Percentiles rank a stretch among this genome's conserved stretches.
Conservation (phyloP, 1,140 invertebrate species). For the Sminthurides bifidus region DNA sequence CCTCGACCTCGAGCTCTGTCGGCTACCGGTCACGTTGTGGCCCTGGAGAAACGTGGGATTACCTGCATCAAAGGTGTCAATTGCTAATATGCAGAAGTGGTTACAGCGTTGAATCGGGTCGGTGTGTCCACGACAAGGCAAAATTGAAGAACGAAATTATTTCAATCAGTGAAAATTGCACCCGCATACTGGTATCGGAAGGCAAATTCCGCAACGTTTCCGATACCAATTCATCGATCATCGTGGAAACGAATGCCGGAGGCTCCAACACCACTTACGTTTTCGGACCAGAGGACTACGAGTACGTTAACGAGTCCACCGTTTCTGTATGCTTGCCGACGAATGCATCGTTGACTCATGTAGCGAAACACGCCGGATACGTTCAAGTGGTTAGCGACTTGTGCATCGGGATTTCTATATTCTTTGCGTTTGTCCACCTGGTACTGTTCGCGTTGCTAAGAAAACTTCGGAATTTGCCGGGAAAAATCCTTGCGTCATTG, state of each 20-base stretch:
- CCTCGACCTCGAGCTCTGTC: too few relatives aligned
- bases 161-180: neutral
- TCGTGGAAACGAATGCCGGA: slow-evolving; percentile 21
- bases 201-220: slow-evolving; percentile 5
- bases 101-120: too few relatives aligned
- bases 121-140: too few relatives aligned
- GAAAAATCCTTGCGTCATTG: slow-evolving; percentile 42
- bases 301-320: slow-evolving; percentile 21
- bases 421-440: slow-evolving; percentile 38
- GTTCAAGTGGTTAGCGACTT: slow-evolving; percentile 35
- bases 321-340: slow-evolving; percentile 31
- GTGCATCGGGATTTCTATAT: slow-evolving; percentile 36
- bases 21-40: slow-evolving; percentile 21
- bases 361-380: slow-evolving; percentile 26
- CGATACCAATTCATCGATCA: slow-evolving; percentile 20
- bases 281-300: slow-evolving; percentile 29
- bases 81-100: slow-evolving; percentile 28
- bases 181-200: slow-evolving; percentile 13
- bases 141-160: too few relatives aligned
- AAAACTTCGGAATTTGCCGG: slow-evolving; percentile 43
- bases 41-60: slow-evolving; percentile 32
- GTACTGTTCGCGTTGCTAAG: slow-evolving; percentile 39
- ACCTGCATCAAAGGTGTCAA: slow-evolving; percentile 31
- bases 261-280: neutral
- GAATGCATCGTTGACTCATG: slow-evolving; percentile 15